Conservation (phyloP, 2,113 vertebrate species). For the Mus musculus region GRCm39 chr5:138239001-138239500, state of each 20-base stretch:
- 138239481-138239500: neutral
- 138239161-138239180: neutral
- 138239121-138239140: too few species aligned
- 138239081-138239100: neutral
- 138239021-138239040: neutral
- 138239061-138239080: neutral
- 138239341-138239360: too few species aligned
- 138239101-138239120: neutral
- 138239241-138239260: neutral
- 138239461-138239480: too few species aligned
- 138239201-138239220: neutral
- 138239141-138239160: neutral
- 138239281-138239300: too few species aligned
- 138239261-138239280: neutral
- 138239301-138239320: too few species aligned
- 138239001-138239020: neutral
- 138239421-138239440: too few species aligned
- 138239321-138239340: neutral
- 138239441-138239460: neutral
- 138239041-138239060: neutral
- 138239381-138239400: neutral
- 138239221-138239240: neutral
- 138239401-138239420: too few species aligned
- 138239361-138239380: neutral
- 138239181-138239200: constrained; percentile 51